These are phyloP conservation scores for Amblyteles armatorius DNA, from an alignment of 2,888 invertebrate genomes.

Conservation along the genomic window DNA sequence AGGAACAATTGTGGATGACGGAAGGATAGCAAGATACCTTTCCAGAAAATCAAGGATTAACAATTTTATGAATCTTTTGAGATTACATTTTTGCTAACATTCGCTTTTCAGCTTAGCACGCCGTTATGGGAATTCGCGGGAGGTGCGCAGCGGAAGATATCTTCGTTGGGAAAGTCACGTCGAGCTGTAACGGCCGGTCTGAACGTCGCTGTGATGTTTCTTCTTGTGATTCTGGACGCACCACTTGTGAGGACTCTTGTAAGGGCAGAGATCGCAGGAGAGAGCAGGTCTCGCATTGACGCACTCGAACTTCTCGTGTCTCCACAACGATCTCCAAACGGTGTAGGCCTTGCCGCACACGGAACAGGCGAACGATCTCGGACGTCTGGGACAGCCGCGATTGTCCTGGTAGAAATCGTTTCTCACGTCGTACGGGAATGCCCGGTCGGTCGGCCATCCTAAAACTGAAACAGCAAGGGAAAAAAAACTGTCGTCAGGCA, in stretches of 20 bases:
- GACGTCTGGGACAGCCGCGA: constrained; percentile 23
- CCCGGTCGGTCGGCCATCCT: constrained; percentile 49
- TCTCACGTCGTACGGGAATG: constrained; percentile 50
- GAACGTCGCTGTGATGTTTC: constrained; percentile 72
- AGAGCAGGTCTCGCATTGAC: constrained; percentile 79
- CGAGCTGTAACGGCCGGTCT: constrained; percentile 18
- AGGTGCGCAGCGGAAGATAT: background rate
- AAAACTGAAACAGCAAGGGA: constrained; percentile 61
- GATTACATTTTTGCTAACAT: constrained; percentile 8
- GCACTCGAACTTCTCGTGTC: constrained; percentile 82
- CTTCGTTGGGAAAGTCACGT: constrained; percentile 12
- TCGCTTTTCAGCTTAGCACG: background rate
- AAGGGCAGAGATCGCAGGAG: constrained; percentile 77
- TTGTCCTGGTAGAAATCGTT: constrained; percentile 44
- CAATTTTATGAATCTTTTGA: constrained; percentile 30
- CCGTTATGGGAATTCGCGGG: background rate
- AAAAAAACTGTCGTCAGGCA: constrained; percentile 47
- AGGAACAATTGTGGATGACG: background rate
- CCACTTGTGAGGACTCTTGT: constrained; percentile 81
- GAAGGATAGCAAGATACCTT: constrained; percentile 1
- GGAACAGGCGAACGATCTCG: constrained; percentile 73
- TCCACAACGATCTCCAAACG: constrained; percentile 80
- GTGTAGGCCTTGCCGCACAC: constrained; percentile 80
- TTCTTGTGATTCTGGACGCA: constrained; percentile 80
- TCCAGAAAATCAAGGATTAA: constrained; percentile 11